These are phyloP conservation scores for Falco berigora DNA, from an alignment of 2,797 vertebrate species.

Conservation along the genomic window DNA sequence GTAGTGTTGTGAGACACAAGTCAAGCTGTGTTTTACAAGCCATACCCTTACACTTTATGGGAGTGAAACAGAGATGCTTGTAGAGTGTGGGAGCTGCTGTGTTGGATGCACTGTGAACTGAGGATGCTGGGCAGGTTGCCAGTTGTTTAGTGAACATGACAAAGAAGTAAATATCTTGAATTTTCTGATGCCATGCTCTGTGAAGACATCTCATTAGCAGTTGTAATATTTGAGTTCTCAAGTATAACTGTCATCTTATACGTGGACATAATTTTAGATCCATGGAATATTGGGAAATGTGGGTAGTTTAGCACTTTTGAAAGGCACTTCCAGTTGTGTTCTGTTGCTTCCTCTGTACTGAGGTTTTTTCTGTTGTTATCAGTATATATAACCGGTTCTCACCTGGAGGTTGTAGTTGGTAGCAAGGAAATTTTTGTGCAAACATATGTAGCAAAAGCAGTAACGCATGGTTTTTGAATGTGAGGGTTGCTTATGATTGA, in stretches of 20 bases:
- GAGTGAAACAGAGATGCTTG: background rate
- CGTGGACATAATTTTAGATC: background rate
- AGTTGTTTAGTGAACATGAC: background rate
- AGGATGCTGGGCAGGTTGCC: background rate
- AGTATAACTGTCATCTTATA: background rate
- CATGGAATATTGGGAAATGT: background rate
- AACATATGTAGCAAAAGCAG: background rate
- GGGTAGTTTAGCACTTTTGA: background rate
- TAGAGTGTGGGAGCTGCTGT: background rate
- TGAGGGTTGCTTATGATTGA: background rate
- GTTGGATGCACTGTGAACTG: background rate
- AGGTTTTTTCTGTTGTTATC: background rate
- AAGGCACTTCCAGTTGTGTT: background rate
- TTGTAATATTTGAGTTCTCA: background rate
- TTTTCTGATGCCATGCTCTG: background rate
- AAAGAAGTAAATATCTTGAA: background rate
- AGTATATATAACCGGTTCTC: background rate
- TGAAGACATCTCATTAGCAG: background rate
- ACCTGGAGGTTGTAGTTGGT: background rate
- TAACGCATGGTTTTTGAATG: background rate
- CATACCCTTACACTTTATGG: rapidly evolving
- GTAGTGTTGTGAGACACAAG: background rate
- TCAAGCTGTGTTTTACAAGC: background rate
- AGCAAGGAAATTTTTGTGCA: background rate
- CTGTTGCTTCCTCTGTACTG: background rate